Evolutionary conservation across 1,140 invertebrate genomes (phyloP).

Genomic region (Tetramorium parvispinum): DNA sequence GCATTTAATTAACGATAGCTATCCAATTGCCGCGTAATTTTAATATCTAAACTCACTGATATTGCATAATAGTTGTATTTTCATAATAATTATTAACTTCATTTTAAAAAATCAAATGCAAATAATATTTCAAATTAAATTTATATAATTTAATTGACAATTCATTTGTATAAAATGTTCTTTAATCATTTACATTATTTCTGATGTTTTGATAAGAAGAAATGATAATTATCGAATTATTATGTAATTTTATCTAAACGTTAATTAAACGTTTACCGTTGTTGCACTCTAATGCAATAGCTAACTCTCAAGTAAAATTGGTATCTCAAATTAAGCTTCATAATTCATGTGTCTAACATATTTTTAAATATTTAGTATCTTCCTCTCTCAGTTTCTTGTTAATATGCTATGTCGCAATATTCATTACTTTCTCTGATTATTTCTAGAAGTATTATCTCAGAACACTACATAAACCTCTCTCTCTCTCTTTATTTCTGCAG

Average conservation of each 20-base stretch:
- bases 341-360: background rate
- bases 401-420: background rate
- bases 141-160: background rate
- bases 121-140: background rate
- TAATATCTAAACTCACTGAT: constrained; percentile 19
- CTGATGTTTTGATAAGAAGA: background rate
- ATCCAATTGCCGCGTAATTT: constrained; percentile 27
- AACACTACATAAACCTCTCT: background rate
- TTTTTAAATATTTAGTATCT: constrained; percentile 6
- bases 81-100: background rate
- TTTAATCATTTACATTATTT: background rate
- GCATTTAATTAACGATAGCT: constrained; percentile 26
- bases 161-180: background rate
- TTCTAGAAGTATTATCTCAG: constrained; percentile 7
- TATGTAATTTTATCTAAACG: background rate
- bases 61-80: constrained; percentile 12
- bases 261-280: background rate
- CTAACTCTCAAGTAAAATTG: background rate
- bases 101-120: background rate
- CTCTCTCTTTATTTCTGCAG: background rate
- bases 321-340: background rate
- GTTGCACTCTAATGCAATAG: background rate
- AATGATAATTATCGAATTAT: background rate
- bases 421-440: constrained; percentile 27
- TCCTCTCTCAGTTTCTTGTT: background rate